Percentiles rank a stretch among this genome's conserved stretches.
Conservation (phyloP, 1,140 invertebrate species). For the Harlomillsia oculata region DNA sequence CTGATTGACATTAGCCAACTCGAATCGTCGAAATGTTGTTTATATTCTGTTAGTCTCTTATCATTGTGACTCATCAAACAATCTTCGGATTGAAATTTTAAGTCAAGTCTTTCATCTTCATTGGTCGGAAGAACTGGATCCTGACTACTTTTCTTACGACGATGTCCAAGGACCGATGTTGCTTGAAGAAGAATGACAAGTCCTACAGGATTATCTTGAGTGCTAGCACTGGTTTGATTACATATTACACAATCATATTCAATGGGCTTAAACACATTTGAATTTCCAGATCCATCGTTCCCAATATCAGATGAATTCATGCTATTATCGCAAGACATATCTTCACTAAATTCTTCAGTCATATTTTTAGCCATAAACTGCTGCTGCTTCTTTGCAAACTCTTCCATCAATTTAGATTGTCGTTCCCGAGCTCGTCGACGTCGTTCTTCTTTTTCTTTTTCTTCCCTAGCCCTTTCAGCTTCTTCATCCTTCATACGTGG, state of each 20-base stretch:
- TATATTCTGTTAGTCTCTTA: constrained; percentile 56
- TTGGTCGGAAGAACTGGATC: constrained; percentile 50
- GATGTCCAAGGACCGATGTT: constrained; percentile 68
- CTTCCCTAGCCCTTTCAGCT: constrained; percentile 59
- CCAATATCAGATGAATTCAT: constrained; percentile 5
- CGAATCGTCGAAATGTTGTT: constrained; percentile 63
- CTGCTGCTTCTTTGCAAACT: constrained; percentile 82
- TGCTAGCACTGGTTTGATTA: constrained; percentile 75
- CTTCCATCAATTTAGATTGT: constrained; percentile 82
- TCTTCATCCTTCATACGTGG: constrained; percentile 60
- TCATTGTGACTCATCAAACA: constrained; percentile 56
- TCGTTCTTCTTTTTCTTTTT: constrained; percentile 66
- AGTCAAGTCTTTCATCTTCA: constrained; percentile 49
- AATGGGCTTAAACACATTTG: constrained; percentile 47
- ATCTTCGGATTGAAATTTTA: constrained; percentile 39
- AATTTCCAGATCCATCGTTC: constrained; percentile 9
- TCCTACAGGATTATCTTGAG: constrained; percentile 76
- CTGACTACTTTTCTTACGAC: constrained; percentile 47
- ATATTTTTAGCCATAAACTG: constrained; percentile 80
- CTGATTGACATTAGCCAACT: constrained; percentile 72
- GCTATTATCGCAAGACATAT: background rate
- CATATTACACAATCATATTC: constrained; percentile 95
- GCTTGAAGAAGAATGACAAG: constrained; percentile 79
- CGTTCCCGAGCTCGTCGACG: constrained; percentile 72
- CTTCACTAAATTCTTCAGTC: constrained; percentile 36